Conservation (phyloP, 2,113 vertebrate species). For the Dipodomys ordii region DNA sequence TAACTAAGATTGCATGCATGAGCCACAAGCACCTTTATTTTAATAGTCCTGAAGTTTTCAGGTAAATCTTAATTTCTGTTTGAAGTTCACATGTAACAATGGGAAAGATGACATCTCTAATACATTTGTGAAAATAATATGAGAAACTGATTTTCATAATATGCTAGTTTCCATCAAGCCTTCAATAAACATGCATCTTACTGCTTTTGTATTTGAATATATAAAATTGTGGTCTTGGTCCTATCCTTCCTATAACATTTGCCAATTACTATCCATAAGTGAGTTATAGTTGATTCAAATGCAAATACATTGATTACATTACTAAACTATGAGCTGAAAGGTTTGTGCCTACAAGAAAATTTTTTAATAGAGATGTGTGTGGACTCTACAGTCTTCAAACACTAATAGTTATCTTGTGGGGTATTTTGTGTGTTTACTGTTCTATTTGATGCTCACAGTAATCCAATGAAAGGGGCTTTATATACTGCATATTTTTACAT, state of each 20-base stretch:
- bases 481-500: background rate
- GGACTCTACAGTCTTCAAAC: background rate
- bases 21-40: too few species aligned
- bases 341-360: background rate
- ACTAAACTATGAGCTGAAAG: background rate
- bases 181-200: background rate
- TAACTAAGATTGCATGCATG: too few species aligned
- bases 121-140: background rate
- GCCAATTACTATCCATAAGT: background rate
- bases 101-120: background rate
- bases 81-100: background rate
- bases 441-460: background rate
- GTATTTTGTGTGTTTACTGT: background rate
- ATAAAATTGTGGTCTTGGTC: background rate
- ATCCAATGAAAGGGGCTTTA: background rate
- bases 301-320: background rate
- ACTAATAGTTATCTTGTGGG: background rate
- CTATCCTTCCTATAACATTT: background rate
- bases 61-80: background rate
- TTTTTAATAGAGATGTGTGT: background rate
- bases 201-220: background rate
- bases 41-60: background rate
- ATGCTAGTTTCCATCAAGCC: background rate
- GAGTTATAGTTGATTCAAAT: background rate
- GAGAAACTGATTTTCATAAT: background rate